Evolutionary conservation across 2,797 vertebrate species (phyloP), one percentile per base, ranked within the genome.

Genomic region (Bryconaethiops microstoma): DNA sequence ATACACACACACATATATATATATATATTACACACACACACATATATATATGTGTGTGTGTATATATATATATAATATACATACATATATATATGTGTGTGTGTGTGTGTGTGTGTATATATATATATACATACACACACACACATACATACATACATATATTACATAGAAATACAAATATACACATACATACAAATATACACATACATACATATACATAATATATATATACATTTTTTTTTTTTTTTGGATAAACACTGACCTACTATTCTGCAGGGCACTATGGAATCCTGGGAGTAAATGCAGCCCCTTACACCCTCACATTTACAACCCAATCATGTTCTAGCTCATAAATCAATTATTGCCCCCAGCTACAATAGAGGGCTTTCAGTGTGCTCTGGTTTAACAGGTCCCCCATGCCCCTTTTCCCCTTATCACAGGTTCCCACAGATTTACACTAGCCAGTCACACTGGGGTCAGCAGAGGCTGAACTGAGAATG

Each of bases 251-350:
- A 21, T n/a, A 23, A 19, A 57, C 54, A n/a, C 54, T n/a, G n/a
- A 2, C n/a, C n/a, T 7, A 59, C 57, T 19, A 19, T 72, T 69
- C 57, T n/a, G 10, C 17, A 45, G 82, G 94, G 92, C 91, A 94
- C 92, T n/a, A 19, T 92, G 88, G 88, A 90, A 90, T 91, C 89
- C 89, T 78, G 91, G 90, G 92, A 89, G 88, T 71, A 57, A 90
- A 85, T 87, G 90, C 83, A 93, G 91, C 86, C 84, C 86, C 88
- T 85, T 14, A 91, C 92, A 88, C 92, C 89, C 89, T 92, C 90
- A 89, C 90, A 91, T 97, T 98, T 96, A 97, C 92, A 95, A 93
- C 94, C 95, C 95, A 95, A 96, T 95, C 95, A 92, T 91, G 90
- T 91, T 86, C 84, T 74, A 91, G 75, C 40, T 95, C 95, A 95